A percentile compares a stretch with the other conserved stretches of the same genome.
phyloP scores from a whole-genome alignment of 2,113 vertebrate species.

The Coturnix japonica region DNA sequence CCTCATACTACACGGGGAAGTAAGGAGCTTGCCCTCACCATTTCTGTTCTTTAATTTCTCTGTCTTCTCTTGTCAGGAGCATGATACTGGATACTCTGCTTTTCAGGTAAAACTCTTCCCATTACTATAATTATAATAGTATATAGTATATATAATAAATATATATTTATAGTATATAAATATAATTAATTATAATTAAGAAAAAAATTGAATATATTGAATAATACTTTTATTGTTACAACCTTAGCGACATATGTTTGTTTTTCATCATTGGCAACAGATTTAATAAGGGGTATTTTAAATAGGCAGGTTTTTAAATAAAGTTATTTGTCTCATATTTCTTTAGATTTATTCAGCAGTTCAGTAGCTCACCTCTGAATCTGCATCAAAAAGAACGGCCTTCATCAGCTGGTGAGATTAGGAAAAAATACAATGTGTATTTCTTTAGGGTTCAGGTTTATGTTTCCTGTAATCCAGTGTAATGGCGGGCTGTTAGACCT shows the following conservation, averaged over 20 bases:
- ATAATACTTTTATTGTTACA: background rate
- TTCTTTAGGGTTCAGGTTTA: background rate
- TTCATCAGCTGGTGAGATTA: background rate
- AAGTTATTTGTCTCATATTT: background rate
- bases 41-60: background rate
- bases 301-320: background rate
- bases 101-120: constrained; percentile 85
- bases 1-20: background rate
- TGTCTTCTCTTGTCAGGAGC: constrained; percentile 84
- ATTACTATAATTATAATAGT: constrained; percentile 3
- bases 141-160: too few species aligned
- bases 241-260: background rate
- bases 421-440: background rate
- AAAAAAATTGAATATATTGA: background rate
- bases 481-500: background rate
- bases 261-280: background rate
- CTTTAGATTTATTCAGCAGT: background rate
- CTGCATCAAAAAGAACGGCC: background rate
- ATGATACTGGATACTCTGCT: constrained; percentile 72
- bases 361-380: background rate
- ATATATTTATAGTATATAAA: too few species aligned
- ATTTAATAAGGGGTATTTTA: background rate
- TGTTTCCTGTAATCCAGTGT: background rate
- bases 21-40: background rate
- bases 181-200: too few species aligned